Conservation (phyloP, 2,888 invertebrate genomes). For the Phlogophora meticulosa region DNA sequence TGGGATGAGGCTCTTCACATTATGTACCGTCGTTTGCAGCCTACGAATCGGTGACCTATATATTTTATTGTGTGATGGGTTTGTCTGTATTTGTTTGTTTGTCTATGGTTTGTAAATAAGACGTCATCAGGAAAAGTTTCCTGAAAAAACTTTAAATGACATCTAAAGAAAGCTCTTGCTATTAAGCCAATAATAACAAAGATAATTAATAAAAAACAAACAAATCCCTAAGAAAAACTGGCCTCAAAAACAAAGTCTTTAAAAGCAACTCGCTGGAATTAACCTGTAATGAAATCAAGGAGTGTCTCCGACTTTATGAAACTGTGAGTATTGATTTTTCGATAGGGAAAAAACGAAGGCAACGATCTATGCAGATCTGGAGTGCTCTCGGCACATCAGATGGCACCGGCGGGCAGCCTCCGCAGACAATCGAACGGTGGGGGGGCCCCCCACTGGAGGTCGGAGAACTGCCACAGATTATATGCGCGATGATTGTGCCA, state of each 20-base stretch:
- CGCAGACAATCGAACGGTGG: constrained; percentile 91
- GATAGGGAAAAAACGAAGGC: constrained; percentile 91
- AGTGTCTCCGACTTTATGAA: constrained; percentile 88
- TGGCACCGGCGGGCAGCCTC: constrained; percentile 91
- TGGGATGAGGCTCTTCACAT: constrained; percentile 86
- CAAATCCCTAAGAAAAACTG: constrained; percentile 42
- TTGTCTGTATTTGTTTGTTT: too few relatives aligned
- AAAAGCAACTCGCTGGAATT: constrained; percentile 67
- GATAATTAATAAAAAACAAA: constrained; percentile 12
- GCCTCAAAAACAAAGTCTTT: constrained; percentile 55
- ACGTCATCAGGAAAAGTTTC: background rate
- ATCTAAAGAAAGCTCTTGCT: background rate
- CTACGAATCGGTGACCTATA: constrained; percentile 77
- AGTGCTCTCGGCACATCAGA: constrained; percentile 91
- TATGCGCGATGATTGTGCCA: constrained; percentile 59
- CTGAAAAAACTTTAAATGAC: background rate
- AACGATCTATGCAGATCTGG: constrained; percentile 91
- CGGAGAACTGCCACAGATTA: constrained; percentile 88
- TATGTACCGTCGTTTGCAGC: constrained; percentile 83
- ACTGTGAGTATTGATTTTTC: constrained; percentile 90
- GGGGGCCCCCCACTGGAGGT: constrained; percentile 85
- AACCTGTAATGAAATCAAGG: constrained; percentile 83
- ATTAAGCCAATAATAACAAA: constrained; percentile 7
- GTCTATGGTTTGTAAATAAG: constrained; percentile 19
- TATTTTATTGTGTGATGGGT: constrained; percentile 62